Base-by-base conservation (phyloP, 2,888 invertebrate genomes). In the Antitype chi region DNA sequence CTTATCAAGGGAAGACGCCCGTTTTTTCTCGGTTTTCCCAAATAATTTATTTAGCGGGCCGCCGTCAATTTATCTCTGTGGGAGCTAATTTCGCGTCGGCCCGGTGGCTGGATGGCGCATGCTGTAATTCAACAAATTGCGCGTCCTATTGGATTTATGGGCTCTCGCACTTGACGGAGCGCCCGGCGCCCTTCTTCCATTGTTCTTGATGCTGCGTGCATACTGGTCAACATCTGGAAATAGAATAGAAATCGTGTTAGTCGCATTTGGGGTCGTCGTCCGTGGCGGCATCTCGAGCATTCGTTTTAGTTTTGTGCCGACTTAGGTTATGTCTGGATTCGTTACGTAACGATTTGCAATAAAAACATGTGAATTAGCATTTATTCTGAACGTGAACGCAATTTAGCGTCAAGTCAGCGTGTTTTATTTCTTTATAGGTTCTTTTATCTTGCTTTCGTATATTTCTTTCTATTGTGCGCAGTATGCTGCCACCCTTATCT, bases 71-170 rank as follows among this genome's bases (percentile, higher is more conserved):
- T 96, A 96, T 96, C 96, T 96, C 95, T 93, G 95, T 93, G 95
- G 95, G 95, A 96, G 96, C 96, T 96, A 96, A 96, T 96, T 96
- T 96, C 95, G 95, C 95, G 96, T 94, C 95, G 94, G 96, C 92
- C 95, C 95, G 96, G 96, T 95, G 96, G 96, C 95, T 94, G 95
- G 93, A 92, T 94, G 95, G 96, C 96, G 96, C 96, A 96, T 96
- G 96, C 94, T 96, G 96, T 96, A 96, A 96, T 96, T 96, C 96
- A 96, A 96, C 96, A 96, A 96, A 96, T 96, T 96, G 96, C 96
- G 95, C 95, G 96, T 96, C 96, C 95, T 93, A 89, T 90, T 88
- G 92, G 94, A 96, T 96, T 96, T 96, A 96, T 96, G 93, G 93
- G 85, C 93, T 90, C 93, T 93, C 95, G 93, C 94, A 94, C 94